Evolutionary conservation across 1,140 invertebrate genomes (phyloP).

Genomic region (Pararge aegeria): DNA sequence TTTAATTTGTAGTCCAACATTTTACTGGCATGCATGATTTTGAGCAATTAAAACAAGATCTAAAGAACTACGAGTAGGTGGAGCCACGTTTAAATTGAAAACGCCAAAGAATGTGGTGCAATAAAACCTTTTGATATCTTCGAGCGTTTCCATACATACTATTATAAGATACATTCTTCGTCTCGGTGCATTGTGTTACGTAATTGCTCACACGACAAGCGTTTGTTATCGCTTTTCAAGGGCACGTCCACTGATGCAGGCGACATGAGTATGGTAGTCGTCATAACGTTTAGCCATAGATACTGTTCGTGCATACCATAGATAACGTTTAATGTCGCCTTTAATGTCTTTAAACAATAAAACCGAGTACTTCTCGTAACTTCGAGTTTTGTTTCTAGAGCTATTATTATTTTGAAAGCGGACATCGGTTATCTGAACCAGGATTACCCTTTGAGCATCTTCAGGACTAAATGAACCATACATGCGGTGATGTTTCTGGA

Average conservation of each 20-base stretch:
- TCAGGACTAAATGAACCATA: no score
- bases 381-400: no score
- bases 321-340: constrained; percentile 31
- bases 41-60: constrained; percentile 2
- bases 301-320: constrained; percentile 25
- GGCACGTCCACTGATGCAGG: constrained; percentile 39
- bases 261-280: constrained; percentile 24
- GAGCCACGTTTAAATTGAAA: constrained; percentile 5
- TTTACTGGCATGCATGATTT: background rate
- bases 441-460: no score
- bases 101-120: background rate
- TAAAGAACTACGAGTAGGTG: background rate
- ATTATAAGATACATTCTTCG: constrained; percentile 20
- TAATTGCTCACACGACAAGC: constrained; percentile 45
- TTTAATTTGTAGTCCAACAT: background rate
- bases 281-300: constrained; percentile 21
- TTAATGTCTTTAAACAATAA: constrained; percentile 6
- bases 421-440: no score
- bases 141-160: constrained; percentile 15
- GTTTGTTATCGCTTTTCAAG: constrained; percentile 59
- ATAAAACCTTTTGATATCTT: constrained; percentile 9
- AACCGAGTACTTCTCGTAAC: background rate
- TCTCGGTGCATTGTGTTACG: constrained; percentile 34
- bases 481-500: no score
- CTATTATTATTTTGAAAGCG: no score